phyloP scores from a whole-genome alignment of 1,140 invertebrate species.

The Lasioglossum baleicum region DNA sequence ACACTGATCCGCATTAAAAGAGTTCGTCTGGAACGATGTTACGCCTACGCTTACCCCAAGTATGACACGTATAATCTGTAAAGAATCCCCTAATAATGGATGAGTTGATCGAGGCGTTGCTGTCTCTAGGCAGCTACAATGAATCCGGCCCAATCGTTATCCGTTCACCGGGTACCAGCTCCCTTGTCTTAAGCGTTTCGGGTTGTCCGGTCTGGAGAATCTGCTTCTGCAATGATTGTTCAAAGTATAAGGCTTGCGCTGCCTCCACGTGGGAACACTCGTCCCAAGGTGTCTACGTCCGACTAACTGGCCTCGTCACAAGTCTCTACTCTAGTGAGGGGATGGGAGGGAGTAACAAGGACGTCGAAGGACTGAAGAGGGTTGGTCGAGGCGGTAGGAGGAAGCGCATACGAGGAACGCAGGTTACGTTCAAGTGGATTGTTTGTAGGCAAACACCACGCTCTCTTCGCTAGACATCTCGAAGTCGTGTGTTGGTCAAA shows the following conservation, averaged over 20 bases:
- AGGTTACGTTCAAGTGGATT: conserved; percentile 66
- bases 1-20: conserved; percentile 63
- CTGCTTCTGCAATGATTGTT: conserved; percentile 40
- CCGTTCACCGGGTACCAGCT: not conserved
- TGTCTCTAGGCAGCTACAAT: not conserved
- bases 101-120: conserved; percentile 13
- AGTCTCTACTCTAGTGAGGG: too few relatives aligned
- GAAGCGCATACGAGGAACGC: conserved; percentile 52
- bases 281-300: conserved; percentile 15
- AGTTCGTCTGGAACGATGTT: conserved; percentile 47
- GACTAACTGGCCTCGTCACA: conserved; percentile 21
- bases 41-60: conserved; percentile 51
- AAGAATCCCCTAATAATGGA: conserved; percentile 47
- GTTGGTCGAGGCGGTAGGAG: conserved; percentile 16
- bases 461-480: conserved; percentile 27
- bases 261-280: conserved; percentile 49
- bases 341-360: not conserved
- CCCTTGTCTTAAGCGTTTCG: conserved; percentile 9
- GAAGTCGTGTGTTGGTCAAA: conserved; percentile 44
- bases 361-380: conserved; percentile 3
- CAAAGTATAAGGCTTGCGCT: conserved; percentile 18
- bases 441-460: conserved; percentile 69
- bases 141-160: conserved; percentile 38
- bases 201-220: conserved; percentile 28
- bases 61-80: conserved; percentile 59